Conservation (phyloP, 2,797 vertebrate species). For the Sternarchorhynchus goeldii region DNA sequence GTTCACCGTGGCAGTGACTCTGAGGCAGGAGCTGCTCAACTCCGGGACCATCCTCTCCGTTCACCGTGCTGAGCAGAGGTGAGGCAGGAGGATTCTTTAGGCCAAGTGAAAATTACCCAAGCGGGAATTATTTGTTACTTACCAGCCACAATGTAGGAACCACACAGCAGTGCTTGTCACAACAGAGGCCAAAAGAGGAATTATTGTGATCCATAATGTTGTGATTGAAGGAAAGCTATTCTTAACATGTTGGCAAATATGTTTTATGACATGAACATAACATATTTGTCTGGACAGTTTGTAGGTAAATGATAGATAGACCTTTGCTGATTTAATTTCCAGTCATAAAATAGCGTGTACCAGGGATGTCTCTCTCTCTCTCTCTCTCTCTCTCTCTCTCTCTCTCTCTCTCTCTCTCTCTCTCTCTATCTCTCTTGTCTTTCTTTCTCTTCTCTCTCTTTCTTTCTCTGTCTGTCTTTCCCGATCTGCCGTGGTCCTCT, state of each 20-base stretch:
- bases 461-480: not conserved
- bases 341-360: not conserved
- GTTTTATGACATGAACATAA: not conserved
- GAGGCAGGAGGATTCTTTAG: constrained; percentile 2
- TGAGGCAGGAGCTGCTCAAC: constrained; percentile 92
- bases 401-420: not conserved
- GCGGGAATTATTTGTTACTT: not conserved
- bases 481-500: constrained; percentile 32
- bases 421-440: not conserved
- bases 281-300: not conserved
- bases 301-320: not conserved
- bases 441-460: not conserved
- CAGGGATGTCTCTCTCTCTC: not conserved
- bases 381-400: not conserved
- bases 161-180: too few relatives aligned
- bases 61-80: constrained; percentile 94
- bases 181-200: too few relatives aligned
- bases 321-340: not conserved
- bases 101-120: not conserved
- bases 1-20: constrained; percentile 89
- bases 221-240: too few relatives aligned
- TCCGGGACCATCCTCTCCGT: constrained; percentile 95
- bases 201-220: too few relatives aligned
- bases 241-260: not conserved
- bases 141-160: too few relatives aligned